These are phyloP conservation scores for Anagyrus pseudococci DNA, from an alignment of 2,888 invertebrate species.

Conservation along the genomic window DNA sequence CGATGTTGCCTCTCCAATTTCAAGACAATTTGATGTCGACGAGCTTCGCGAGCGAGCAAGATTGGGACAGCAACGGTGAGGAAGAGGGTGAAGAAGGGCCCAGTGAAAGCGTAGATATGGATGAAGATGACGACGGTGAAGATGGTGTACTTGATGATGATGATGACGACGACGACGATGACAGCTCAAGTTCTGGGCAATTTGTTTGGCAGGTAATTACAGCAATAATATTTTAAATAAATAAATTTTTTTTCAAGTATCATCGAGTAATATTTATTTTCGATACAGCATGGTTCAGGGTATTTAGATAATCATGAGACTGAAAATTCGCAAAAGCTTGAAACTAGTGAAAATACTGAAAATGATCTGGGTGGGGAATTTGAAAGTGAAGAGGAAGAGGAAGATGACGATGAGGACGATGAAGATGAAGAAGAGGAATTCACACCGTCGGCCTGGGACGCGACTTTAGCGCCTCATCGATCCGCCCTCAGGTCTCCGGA, in stretches of 20 bases:
- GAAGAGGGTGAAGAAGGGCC: slow-evolving; percentile 23
- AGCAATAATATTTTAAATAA: neutral
- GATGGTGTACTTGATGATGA: slow-evolving; percentile 58
- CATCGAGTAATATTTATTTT: neutral
- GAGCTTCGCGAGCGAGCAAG: slow-evolving; percentile 57
- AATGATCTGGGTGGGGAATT: slow-evolving; percentile 25
- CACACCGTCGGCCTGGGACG: slow-evolving; percentile 83
- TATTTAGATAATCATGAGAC: slow-evolving; percentile 42
- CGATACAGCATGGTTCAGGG: slow-evolving; percentile 51
- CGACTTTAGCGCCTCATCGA: slow-evolving; percentile 76
- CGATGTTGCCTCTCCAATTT: slow-evolving; percentile 51
- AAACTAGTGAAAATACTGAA: slow-evolving; percentile 16
- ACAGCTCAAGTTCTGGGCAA: slow-evolving; percentile 77
- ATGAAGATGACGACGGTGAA: slow-evolving; percentile 62
- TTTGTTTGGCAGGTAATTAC: slow-evolving; percentile 78
- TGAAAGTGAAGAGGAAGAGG: slow-evolving; percentile 18
- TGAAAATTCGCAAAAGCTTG: slow-evolving; percentile 35
- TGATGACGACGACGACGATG: slow-evolving; percentile 62
- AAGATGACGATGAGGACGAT: slow-evolving; percentile 61
- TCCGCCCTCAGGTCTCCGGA: slow-evolving; percentile 74
- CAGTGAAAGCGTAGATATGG: slow-evolving; percentile 21
- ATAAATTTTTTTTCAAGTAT: neutral
- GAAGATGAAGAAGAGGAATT: slow-evolving; percentile 74
- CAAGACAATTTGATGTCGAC: slow-evolving; percentile 61
- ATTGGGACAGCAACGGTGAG: slow-evolving; percentile 30